Conservation (phyloP, 2,113 vertebrate species). For the Amblyopsis rosae region DNA sequence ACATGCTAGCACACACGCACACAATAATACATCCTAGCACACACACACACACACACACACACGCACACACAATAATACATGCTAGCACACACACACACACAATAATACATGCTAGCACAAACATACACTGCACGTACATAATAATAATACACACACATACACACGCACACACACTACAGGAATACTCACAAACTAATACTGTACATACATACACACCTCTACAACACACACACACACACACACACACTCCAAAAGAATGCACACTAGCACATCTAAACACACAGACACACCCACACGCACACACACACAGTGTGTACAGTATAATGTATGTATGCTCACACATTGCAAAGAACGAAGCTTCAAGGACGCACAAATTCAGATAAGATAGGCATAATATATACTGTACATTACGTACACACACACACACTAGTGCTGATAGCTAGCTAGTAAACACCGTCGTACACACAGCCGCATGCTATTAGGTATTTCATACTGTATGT, state of each 20-base stretch:
- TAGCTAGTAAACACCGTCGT: neutral
- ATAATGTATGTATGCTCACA: neutral
- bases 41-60: slow-evolving; percentile 9
- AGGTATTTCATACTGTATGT: no score
- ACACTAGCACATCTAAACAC: slow-evolving; percentile 8
- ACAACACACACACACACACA: neutral
- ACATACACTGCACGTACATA: slow-evolving; percentile 12
- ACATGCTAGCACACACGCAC: neutral
- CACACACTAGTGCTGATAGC: neutral
- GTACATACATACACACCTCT: slow-evolving; percentile 5
- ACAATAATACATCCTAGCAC: slow-evolving; percentile 9
- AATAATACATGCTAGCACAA: neutral
- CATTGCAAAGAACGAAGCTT: neutral
- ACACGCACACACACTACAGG: neutral
- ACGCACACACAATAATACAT: neutral
- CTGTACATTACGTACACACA: neutral
- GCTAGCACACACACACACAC: slow-evolving; percentile 4
- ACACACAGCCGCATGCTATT: slow-evolving; percentile 1
- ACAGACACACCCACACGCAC: neutral
- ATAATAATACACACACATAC: slow-evolving; percentile 15
- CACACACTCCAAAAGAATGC: neutral
- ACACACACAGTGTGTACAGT: neutral
- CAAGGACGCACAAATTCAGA: neutral
- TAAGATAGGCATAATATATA: no score
- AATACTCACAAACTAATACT: neutral